Conservation (phyloP, 2,797 vertebrate genomes). For the Labeo calbasu region DNA sequence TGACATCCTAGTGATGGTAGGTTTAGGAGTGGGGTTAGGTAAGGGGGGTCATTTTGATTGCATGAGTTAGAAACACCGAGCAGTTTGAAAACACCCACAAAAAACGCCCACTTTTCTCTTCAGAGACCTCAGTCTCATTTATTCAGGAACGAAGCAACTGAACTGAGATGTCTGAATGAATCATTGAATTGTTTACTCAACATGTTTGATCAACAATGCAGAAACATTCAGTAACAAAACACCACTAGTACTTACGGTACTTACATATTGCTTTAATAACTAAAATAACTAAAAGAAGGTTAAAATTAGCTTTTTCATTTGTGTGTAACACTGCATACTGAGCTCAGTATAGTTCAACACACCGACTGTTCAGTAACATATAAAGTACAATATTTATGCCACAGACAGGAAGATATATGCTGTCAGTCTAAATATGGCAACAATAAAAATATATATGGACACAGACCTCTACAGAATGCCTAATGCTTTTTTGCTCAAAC, state of each 20-base stretch:
- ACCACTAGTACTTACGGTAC: background rate
- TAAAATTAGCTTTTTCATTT: background rate
- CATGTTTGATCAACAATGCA: background rate
- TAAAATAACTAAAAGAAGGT: background rate
- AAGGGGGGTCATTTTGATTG: no score
- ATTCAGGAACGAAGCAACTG: background rate
- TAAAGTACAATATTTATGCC: background rate
- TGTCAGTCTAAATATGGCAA: background rate
- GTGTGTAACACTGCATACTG: background rate
- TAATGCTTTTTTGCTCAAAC: conserved; percentile 19
- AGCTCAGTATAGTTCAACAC: background rate
- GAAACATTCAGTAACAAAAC: background rate
- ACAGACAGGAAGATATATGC: background rate
- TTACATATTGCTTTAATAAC: background rate
- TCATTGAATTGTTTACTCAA: background rate
- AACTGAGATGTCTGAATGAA: background rate
- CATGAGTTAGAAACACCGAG: no score
- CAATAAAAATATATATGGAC: conserved; percentile 10
- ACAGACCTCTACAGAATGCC: conserved; percentile 9
- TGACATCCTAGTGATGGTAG: no score
- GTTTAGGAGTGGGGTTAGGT: no score
- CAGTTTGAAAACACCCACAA: no score
- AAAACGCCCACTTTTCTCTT: no score
- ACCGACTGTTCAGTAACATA: background rate
- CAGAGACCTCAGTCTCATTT: no score